These are phyloP conservation scores for Pyrochroa serraticornis DNA, from an alignment of 2,888 invertebrate genomes.

Conservation along the genomic window DNA sequence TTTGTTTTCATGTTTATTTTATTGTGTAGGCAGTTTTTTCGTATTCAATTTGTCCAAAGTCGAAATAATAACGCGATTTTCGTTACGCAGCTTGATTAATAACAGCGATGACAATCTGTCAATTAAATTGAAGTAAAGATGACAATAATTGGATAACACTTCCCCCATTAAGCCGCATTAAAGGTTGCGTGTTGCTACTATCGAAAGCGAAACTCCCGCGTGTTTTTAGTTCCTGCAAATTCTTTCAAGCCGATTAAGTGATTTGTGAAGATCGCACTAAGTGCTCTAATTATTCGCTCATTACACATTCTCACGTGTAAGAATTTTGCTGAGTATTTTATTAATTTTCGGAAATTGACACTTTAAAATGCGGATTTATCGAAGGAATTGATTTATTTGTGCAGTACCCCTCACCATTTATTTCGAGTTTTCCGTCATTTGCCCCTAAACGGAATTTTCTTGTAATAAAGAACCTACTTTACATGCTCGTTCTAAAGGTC, in stretches of 20 bases:
- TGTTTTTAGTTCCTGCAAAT: conserved; percentile 14
- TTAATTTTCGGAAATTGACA: conserved; percentile 12
- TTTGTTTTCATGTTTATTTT: conserved; percentile 1
- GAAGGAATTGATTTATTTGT: conserved; percentile 37
- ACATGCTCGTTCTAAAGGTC: conserved; percentile 54
- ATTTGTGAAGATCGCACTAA: conserved; percentile 39
- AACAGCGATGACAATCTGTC: not conserved
- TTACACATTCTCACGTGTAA: conserved; percentile 28
- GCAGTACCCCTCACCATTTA: conserved; percentile 39
- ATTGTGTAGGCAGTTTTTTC: conserved; percentile 1
- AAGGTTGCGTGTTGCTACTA: not conserved
- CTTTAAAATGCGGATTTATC: not conserved
- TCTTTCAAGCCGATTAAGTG: conserved; percentile 37
- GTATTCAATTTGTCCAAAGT: conserved; percentile 9
- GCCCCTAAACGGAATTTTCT: conserved; percentile 50
- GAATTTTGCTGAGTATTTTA: conserved; percentile 17
- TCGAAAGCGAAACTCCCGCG: conserved; percentile 12
- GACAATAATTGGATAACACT: not conserved
- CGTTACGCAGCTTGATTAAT: not conserved
- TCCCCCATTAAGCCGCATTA: not conserved
- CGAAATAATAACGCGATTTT: conserved; percentile 6
- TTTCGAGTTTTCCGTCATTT: conserved; percentile 51
- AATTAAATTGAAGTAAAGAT: not conserved
- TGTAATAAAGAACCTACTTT: conserved; percentile 53
- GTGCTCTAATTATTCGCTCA: conserved; percentile 41